Base-by-base conservation (phyloP, 2,797 vertebrate species). In the Clamator glandarius region DNA sequence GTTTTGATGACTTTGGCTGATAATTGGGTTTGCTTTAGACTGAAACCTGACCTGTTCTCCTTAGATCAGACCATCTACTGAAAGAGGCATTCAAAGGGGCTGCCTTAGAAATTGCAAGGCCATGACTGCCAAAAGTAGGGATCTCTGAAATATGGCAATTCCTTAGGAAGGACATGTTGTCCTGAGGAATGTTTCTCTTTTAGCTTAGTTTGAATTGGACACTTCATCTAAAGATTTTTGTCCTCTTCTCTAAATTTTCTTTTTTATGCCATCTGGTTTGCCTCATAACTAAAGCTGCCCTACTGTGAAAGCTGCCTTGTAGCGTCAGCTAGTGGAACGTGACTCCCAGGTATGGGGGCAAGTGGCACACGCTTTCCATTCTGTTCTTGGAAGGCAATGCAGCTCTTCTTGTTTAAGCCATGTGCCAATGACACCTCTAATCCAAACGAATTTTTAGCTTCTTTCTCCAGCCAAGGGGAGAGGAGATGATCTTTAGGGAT, bases 1-100 rank as follows among this genome's bases (percentile, higher is more conserved):
- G 51, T 95, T 94, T 92, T 94, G 80, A 78, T 90, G 82, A 87
- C 79, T 79, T 1, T 42, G 70, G 73, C 77, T 90, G 83, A 61
- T 96, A 95, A 92, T 88, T 93, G n/a, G 52, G 57, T 84, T 92
- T 94, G 73, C 92, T 92, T 15, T 79, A 61, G 89, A 85, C 85
- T 88, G 91, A 96, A 97, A 94, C 67, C 74, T 79, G 89, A 93
- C 82, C 91, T 88, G 19, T 55, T 79, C 35, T 58, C n/a, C 50
- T 44, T 41, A 76, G 42, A 62, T 89, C 64, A 58, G 54, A 63
- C 90, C 82, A 87, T 79, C 41, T 44, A 1, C 36, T 84, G 66
- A 64, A 82, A 84, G 77, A 91, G 79, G 51, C 63, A 28, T 33
- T 83, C 35, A 28, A 3, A 91, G 76, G 50, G 73, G 11, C 55